These are phyloP conservation scores for Caenorhabditis inopinata DNA, from an alignment of 1,140 invertebrate genomes.

Conservation along the genomic window DNA sequence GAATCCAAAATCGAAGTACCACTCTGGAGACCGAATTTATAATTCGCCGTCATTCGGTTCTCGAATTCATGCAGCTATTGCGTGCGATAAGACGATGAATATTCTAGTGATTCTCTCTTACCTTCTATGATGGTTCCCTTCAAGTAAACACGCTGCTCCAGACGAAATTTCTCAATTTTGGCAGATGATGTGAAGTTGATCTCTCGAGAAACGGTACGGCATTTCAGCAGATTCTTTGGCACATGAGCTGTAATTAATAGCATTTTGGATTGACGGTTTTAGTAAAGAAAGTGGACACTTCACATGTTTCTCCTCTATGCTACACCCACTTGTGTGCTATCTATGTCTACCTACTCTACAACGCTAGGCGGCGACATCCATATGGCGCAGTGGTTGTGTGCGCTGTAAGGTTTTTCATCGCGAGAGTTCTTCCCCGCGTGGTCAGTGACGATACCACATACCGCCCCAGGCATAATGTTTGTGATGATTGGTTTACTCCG, in stretches of 20 bases:
- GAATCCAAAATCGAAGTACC: conserved; percentile 99
- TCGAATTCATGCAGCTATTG: background rate
- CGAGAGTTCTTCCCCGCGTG: background rate
- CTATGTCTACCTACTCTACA: background rate
- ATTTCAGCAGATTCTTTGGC: conserved; percentile 92
- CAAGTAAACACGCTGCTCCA: conserved; percentile 86
- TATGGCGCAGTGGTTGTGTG: conserved; percentile 8
- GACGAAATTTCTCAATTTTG: conserved; percentile 89
- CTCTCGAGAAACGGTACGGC: conserved; percentile 89
- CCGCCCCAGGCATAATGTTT: conserved; percentile 29
- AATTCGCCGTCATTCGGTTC: background rate
- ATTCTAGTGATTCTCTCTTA: conserved; percentile 49
- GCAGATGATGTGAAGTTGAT: conserved; percentile 97
- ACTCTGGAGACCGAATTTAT: conserved; percentile 76
- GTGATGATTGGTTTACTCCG: conserved; percentile 36
- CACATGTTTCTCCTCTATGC: background rate
- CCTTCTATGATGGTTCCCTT: conserved; percentile 74
- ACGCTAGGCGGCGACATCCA: background rate
- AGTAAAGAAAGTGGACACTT: no score
- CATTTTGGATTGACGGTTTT: background rate
- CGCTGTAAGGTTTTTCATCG: background rate
- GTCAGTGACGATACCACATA: conserved; percentile 9
- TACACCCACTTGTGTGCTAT: no score
- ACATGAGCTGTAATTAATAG: conserved; percentile 74
- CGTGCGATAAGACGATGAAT: conserved; percentile 4